Evolutionary conservation across 2,888 invertebrate species (phyloP), one percentile per base, ranked within the genome.

Genomic region (Glyphotaelius pellucidus): DNA sequence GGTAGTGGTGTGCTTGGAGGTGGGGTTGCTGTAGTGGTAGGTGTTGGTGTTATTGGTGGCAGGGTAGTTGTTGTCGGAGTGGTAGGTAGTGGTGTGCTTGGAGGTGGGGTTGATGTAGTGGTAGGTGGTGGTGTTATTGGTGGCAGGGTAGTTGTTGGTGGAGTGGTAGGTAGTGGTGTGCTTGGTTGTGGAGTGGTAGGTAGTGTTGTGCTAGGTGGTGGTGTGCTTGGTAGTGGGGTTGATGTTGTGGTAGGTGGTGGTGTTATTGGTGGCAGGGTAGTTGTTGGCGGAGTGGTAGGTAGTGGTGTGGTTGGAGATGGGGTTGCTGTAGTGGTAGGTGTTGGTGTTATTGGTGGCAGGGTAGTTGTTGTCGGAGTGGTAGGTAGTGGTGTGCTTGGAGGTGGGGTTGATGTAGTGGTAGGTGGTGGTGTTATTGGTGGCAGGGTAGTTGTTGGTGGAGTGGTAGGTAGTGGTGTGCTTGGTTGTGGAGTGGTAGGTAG

Each of bases 171-270:
- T 80, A 93, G 86, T 79, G 89, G 88, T 42, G 47, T 93, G 92
- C 81, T 93, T 91, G 7, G 92, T 47, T 89, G 86, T 12, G 94
- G 7, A 91, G 87, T 93, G 7, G 94, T 94, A 19, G 94, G 92
- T 0, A 94, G 94, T 2, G 94, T 94, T 5, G 94, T 92, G 84
- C 94, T 94, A 91, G 94, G 92, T 31, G 94, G 94, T 90, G 94
- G 93, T 93, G 94, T 94, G 4, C 91, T 79, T 90, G 92, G 91
- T 35, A 93, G 91, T 31, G 15, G 93, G 90, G 93, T 19, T 47
- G 86, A 35, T 35, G 35, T 3, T 4, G 35, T 35, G 35, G 4
- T 35, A 35, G 35, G 35, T 35, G 35, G 35, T 35, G 35, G 35
- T 1, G 35, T 35, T 3, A 3, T 9, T 42, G 19, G 86, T 3